Conservation (phyloP, 2,797 vertebrate genomes). For the Percopsis omiscomaycus region DNA sequence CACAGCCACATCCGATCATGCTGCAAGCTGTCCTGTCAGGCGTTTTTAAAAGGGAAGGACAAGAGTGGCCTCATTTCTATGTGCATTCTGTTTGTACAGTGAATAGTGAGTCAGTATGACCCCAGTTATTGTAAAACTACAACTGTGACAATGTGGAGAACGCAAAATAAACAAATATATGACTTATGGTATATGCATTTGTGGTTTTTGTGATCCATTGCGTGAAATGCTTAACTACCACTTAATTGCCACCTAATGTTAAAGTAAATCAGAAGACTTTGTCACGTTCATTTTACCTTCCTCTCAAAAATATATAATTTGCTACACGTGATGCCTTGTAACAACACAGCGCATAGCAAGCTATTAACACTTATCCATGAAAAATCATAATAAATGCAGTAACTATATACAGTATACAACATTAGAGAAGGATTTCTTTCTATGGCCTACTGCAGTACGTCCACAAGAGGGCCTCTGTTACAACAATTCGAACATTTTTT, state of each 20-base stretch:
- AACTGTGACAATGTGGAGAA: conserved; percentile 96
- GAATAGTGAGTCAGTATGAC: conserved; percentile 85
- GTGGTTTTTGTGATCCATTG: conserved; percentile 35
- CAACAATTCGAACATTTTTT: too few relatives aligned
- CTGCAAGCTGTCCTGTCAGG: conserved; percentile 81
- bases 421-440: conserved; percentile 2
- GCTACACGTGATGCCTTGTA: too few relatives aligned
- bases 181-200: conserved; percentile 75
- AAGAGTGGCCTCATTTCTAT: conserved; percentile 89
- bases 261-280: too few relatives aligned
- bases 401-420: too few relatives aligned
- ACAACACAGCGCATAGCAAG: too few relatives aligned
- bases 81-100: conserved; percentile 92
- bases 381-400: too few relatives aligned
- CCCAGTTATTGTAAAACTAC: conserved; percentile 92
- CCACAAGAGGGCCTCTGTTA: conserved; percentile 55
- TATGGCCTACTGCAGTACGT: conserved; percentile 12
- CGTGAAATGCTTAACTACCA: background rate
- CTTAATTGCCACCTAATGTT: too few relatives aligned
- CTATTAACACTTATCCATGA: too few relatives aligned
- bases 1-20: conserved; percentile 60
- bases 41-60: conserved; percentile 75
- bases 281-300: too few relatives aligned
- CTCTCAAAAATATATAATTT: too few relatives aligned
- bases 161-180: conserved; percentile 93